phyloP scores from a whole-genome alignment of 2,888 invertebrate genomes.

The Erebia epiphron region DNA sequence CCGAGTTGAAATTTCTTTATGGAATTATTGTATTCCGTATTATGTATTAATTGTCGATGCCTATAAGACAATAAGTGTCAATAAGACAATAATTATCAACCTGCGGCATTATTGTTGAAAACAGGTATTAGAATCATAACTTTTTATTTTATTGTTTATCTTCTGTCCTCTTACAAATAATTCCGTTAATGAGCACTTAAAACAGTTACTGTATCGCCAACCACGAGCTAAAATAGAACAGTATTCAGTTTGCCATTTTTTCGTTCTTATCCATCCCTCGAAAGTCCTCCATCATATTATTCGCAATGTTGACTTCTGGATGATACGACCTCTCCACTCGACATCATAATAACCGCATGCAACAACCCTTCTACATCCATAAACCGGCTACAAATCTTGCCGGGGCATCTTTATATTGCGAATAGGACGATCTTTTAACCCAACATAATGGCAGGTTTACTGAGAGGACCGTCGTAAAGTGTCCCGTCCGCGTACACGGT shows the following conservation, averaged over 20 bases:
- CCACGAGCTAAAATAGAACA: conserved; percentile 40
- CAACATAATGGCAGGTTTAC: conserved; percentile 81
- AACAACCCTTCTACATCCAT: conserved; percentile 80
- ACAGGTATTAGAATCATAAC: too few relatives aligned
- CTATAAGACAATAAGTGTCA: too few relatives aligned
- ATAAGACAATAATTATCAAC: too few relatives aligned
- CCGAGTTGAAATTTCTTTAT: too few relatives aligned
- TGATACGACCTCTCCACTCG: conserved; percentile 76
- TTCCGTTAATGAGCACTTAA: conserved; percentile 20
- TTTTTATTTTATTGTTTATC: background rate
- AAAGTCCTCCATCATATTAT: conserved; percentile 71
- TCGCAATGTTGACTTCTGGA: conserved; percentile 79
- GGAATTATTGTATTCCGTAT: too few relatives aligned
- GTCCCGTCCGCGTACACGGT: conserved; percentile 63
- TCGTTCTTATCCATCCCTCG: conserved; percentile 64
- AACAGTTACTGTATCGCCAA: conserved; percentile 32
- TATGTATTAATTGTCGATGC: too few relatives aligned
- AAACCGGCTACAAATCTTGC: conserved; percentile 80
- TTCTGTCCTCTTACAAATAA: background rate
- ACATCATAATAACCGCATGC: conserved; percentile 78
- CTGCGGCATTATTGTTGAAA: too few relatives aligned
- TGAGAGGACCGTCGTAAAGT: conserved; percentile 80
- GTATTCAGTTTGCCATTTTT: conserved; percentile 56
- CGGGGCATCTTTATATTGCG: conserved; percentile 81
- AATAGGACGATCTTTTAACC: conserved; percentile 79